Base-by-base conservation (phyloP, 1,140 invertebrate genomes). In the Phthorimaea operculella region DNA sequence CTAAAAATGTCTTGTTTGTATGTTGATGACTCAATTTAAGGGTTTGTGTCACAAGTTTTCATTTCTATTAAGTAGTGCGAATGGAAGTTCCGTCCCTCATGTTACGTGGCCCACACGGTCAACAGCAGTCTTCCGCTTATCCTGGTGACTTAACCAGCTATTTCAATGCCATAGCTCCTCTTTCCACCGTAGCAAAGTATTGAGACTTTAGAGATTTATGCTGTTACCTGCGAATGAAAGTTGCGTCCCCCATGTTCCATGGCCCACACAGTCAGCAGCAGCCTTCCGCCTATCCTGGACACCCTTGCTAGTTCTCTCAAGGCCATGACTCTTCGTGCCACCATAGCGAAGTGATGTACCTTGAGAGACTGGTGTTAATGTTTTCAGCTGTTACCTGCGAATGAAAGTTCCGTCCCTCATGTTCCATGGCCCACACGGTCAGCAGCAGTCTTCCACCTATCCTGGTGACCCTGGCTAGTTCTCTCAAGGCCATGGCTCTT, bases 401-500 rank as follows among this genome's bases (percentile, higher is more conserved):
- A 68, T 89, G 87, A 45, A 89, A 89, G 61, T 93, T 94, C 63
- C 94, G 86, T 72, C 96, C 93, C 53, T 92, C 90, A 72, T 98
- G 96, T 82, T 99, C 97, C 92, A 98, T 95, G 11, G 97, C 95
- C 97, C 97, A 98, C 0, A 98, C 96, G 12, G 95, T 96, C 58
- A 98, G 94, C 59, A 98, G 91, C n/a, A 98, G 88, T 51, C 92
- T 86, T 4, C 97, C 97, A 0, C 96, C 96, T 54, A 97, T 96
- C 56, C 94, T 86, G 3, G 98, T 87, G 33, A 98, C 92, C 42
- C 97, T 87, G 0, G 95, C 92, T 45, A 98, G 85, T 72, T 99
- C 97, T 54, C 91, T 88, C 0, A 99, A 82, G 0, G 97, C 97
- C 58, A 91, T 89, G 4, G 97, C 92, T 6, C 97, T 87, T 36